A percentile compares a stretch with the other conserved stretches of the same genome.
These are phyloP conservation scores for Micropoecilia bifurca DNA, from an alignment of 2,797 vertebrate species.

Conservation along the genomic window DNA sequence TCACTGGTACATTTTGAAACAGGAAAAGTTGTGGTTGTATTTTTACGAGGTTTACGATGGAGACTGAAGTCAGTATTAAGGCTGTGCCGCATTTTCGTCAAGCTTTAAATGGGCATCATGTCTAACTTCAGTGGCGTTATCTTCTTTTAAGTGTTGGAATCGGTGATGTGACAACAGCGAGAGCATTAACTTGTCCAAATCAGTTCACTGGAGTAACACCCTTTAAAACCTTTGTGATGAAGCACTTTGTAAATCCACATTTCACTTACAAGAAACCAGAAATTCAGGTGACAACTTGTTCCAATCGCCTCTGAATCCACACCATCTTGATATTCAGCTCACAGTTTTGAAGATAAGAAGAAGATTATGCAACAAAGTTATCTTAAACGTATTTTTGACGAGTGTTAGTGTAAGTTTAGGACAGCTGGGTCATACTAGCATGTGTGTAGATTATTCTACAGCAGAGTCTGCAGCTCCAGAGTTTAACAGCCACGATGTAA, in stretches of 20 bases:
- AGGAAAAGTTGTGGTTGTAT: constrained; percentile 4
- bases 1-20: neutral
- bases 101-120: constrained; percentile 34
- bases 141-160: constrained; percentile 38
- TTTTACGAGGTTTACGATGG: neutral
- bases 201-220: constrained; percentile 31
- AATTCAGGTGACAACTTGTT: neutral
- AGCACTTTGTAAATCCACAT: neutral
- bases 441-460: neutral
- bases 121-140: constrained; percentile 14
- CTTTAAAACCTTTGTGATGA: constrained; percentile 38
- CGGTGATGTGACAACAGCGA: constrained; percentile 29
- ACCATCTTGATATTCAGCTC: neutral
- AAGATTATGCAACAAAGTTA: neutral
- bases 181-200: constrained; percentile 45
- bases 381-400: neutral
- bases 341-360: neutral
- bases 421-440: neutral
- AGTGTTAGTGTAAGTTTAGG: neutral
- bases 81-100: constrained; percentile 8
- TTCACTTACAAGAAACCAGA: neutral
- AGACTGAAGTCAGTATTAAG: neutral
- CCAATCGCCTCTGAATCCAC: neutral
- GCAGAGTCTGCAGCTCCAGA: neutral
- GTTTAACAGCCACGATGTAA: neutral